Evolutionary conservation across 2,797 vertebrate species (phyloP), one percentile per base, ranked within the genome.

Genomic region (Halcyon leucocephala): DNA sequence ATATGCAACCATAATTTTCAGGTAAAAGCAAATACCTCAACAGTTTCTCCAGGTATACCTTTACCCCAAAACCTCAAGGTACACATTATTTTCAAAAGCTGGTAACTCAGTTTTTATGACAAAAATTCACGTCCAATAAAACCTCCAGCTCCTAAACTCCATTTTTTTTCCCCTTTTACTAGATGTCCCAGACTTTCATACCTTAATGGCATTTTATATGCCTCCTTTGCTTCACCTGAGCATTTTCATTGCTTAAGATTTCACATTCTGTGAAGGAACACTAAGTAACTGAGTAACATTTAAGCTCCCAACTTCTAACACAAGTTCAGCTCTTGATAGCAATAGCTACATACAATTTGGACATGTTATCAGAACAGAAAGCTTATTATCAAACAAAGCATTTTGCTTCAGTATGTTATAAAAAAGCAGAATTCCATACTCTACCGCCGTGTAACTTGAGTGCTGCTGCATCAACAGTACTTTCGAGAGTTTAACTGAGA

Each of bases 111-210:
- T 21, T 82, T 79, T 61, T 20, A 64, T 1, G 9, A 18, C 20
- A 82, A 76, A 91, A 48, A 29, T 18, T 76, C 0, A 0, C 10
- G 4, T 15, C 20, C 44, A 54, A 70, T 81, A 24, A 73, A 1
- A 0, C 1, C 2, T 20, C 41, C 4, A n/a, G 31, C 46, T 33
- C 5, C 28, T 70, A 22, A 46, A 41, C 29, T 14, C 20, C 44
- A 41, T 7, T 7, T 4, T 0, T 0, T 1, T 10, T 76, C 44
- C 78, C 24, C 49, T 54, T 54, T 54, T 54, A 35, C 15, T 3
- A 62, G 77, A 67, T 11, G 52, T 89, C 7, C 21, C 21, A 35
- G 12, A 51, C 11, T 61, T 57, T 26, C 4, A 41, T 22, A 76
- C 12, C 25, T 76, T 84, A 72, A 62, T 17, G 12, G 18, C 21